A percentile compares a stretch with the other conserved stretches of the same genome.
phyloP scores from a whole-genome alignment of 2,113 vertebrate genomes.

The Hystrix brachyura region DNA sequence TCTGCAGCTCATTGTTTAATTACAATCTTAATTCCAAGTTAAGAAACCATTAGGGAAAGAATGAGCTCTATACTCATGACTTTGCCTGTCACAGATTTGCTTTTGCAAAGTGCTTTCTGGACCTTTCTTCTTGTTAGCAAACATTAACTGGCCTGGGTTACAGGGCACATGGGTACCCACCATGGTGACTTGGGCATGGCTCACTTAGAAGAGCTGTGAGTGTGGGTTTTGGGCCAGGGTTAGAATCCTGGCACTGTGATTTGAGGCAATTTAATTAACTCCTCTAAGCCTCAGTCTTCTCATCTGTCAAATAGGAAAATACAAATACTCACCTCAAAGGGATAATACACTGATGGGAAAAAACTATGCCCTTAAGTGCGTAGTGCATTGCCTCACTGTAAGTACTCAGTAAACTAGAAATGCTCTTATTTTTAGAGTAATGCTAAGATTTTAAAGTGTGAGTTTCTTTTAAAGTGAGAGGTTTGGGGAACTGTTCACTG shows the following conservation, averaged over 20 bases:
- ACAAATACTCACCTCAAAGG: not conserved
- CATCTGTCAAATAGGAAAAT: slow-evolving; percentile 30
- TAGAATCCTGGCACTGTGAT: not conserved
- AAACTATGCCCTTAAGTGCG: not conserved
- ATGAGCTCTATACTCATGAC: not conserved
- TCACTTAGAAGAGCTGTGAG: not conserved
- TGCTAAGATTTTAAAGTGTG: not conserved
- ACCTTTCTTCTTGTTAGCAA: not conserved
- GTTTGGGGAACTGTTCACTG: not conserved
- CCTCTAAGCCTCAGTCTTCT: not conserved
- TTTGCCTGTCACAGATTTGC: not conserved
- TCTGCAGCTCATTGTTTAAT: not conserved
- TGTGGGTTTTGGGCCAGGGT: not conserved
- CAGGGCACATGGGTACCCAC: fast-evolving
- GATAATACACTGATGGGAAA: not conserved
- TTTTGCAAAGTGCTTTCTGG: slow-evolving; percentile 41
- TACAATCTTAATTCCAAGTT: not conserved
- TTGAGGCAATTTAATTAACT: not conserved
- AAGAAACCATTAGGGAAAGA: not conserved
- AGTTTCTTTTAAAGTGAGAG: slow-evolving; percentile 41
- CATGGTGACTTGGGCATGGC: no score
- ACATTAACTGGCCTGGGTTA: not conserved
- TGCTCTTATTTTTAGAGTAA: not conserved
- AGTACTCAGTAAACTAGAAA: not conserved
- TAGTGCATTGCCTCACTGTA: not conserved